Evolutionary conservation across 1,140 invertebrate genomes (phyloP), one percentile per base, ranked within the genome.

Genomic region (Colletes latitarsis): DNA sequence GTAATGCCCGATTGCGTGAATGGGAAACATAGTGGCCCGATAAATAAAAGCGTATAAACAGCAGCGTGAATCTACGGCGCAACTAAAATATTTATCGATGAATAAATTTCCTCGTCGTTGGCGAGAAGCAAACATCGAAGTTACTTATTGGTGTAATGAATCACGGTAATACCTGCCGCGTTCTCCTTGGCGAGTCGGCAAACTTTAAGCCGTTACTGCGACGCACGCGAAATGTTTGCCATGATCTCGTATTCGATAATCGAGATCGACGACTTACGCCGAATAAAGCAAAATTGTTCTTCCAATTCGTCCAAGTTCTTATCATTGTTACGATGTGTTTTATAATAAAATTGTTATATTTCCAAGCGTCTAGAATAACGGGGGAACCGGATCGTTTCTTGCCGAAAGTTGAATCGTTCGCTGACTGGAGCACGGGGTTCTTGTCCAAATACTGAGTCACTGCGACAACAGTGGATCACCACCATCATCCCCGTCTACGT

Each of bases 371-470:
- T 3, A 12, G 19, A 17, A 1, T 15, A 9, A n/a, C 14, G 19
- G 39, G 21, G 6, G 17, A 14, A 41, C 19, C 15, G 52, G 39
- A 46, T 12, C 58, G 43, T 15, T 68, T 41, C 49, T 73, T 70
- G 79, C 46, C 72, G 66, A 85, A 85, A 86, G 83, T 85, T 58
- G 84, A 85, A 79, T 30, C 80, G 83, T 70, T 82, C 69, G 52
- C 64, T 74, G 83, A 66, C 72, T 30, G 63, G 39, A 67, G 80
- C 63, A 62, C 58, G 71, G 83, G 87, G 88, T 79, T 86, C 89
- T 90, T 91, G 82, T 90, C 85, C 88, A 93, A 92, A 92, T 91
- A 92, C 89, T 92, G 92, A 93, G 89, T 93, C 91, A 93, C 89
- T 92, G 81, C 83, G 88, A 92, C 90, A 92, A 92, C 91, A 91